These are phyloP conservation scores for Scaptomyza graminum DNA, from an alignment of 1,140 invertebrate genomes.

Conservation along the genomic window DNA sequence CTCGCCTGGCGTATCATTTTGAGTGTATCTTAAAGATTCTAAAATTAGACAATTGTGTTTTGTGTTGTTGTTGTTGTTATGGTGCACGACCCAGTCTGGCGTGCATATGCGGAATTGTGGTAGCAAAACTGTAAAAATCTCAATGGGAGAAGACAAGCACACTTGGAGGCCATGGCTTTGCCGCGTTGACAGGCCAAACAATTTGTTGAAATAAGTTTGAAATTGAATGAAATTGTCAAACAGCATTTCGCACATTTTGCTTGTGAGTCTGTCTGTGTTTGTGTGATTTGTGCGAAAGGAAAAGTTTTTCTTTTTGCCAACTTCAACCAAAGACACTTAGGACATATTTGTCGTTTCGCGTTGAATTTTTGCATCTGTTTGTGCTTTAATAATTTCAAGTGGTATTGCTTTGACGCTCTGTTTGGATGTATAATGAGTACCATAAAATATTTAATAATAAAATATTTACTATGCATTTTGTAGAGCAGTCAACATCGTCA, in stretches of 20 bases:
- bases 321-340: neutral
- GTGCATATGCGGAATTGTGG: conserved; percentile 78
- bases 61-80: conserved; percentile 37
- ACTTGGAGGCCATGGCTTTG: conserved; percentile 34
- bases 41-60: conserved; percentile 78
- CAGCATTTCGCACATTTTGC: conserved; percentile 78
- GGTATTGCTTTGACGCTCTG: conserved; percentile 19
- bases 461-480: conserved; percentile 75
- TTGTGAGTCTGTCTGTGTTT: neutral
- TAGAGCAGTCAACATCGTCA: conserved; percentile 45
- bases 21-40: conserved; percentile 83
- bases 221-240: conserved; percentile 82
- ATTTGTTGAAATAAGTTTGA: conserved; percentile 82
- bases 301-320: conserved; percentile 34
- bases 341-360: conserved; percentile 28
- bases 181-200: conserved; percentile 78
- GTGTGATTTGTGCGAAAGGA: conserved; percentile 22
- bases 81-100: conserved; percentile 51
- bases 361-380: conserved; percentile 33
- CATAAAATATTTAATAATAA: conserved; percentile 81
- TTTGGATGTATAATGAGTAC: conserved; percentile 74
- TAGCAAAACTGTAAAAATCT: conserved; percentile 57
- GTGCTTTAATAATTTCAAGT: conserved; percentile 63
- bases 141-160: conserved; percentile 5
- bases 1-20: conserved; percentile 62